Conservation (phyloP, 2,888 invertebrate species). For the Acrocyrtus sp. region DNA sequence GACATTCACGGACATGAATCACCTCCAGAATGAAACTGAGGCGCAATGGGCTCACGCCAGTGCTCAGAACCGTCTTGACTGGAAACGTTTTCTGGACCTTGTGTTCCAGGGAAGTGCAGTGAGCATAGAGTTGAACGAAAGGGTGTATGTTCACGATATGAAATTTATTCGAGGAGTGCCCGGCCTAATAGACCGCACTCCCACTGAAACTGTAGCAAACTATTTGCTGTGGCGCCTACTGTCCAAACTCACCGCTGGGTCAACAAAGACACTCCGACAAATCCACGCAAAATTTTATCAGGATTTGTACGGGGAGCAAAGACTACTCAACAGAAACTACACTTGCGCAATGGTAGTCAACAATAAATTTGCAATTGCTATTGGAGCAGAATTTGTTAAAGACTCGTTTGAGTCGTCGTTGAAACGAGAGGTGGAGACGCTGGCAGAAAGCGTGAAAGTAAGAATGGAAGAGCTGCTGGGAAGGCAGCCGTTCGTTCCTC, state of each 20-base stretch:
- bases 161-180: conserved; percentile 35
- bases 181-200: conserved; percentile 28
- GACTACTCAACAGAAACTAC: conserved; percentile 31
- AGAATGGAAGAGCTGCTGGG: conserved; percentile 44
- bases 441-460: conserved; percentile 37
- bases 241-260: conserved; percentile 49
- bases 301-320: conserved; percentile 46
- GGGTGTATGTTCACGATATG: conserved; percentile 39
- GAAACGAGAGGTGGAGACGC: conserved; percentile 45
- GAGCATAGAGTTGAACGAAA: conserved; percentile 25
- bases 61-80: conserved; percentile 9
- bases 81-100: conserved; percentile 23
- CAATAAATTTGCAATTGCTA: conserved; percentile 44
- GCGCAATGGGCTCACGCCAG: not conserved
- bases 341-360: conserved; percentile 53
- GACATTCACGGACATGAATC: conserved; percentile 13
- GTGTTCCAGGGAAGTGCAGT: conserved; percentile 43
- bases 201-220: conserved; percentile 44
- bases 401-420: conserved; percentile 42
- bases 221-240: conserved; percentile 49
- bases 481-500: conserved; percentile 33
- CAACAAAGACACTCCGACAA: conserved; percentile 40
- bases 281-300: conserved; percentile 43
- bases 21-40: conserved; percentile 48
- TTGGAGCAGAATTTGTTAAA: conserved; percentile 49